A percentile compares a stretch with the other conserved stretches of the same genome.
Conservation (phyloP, 2,888 invertebrate genomes). For the Amphipoea lucens region DNA sequence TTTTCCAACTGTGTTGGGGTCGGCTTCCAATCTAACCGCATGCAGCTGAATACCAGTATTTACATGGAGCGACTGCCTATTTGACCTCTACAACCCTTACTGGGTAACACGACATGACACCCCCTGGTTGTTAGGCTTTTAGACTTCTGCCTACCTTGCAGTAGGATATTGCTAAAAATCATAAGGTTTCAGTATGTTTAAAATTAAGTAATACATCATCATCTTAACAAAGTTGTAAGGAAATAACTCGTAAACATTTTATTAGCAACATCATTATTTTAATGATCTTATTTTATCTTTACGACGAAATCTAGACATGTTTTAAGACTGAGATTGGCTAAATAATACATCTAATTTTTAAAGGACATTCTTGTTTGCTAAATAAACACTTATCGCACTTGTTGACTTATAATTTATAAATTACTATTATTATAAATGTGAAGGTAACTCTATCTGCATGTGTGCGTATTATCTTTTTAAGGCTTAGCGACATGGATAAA, state of each 20-base stretch:
- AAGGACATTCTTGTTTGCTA: constrained; percentile 11
- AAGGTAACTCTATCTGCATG: background rate
- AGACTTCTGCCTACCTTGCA: too few species aligned
- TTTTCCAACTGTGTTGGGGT: too few species aligned
- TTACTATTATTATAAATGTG: background rate
- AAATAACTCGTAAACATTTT: constrained; percentile 19
- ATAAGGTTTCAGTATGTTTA: background rate
- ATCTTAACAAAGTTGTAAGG: constrained; percentile 3
- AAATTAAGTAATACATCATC: background rate
- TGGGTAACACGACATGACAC: background rate
- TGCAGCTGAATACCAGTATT: background rate
- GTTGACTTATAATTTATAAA: background rate
- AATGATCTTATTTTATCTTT: constrained; percentile 36
- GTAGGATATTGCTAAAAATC: background rate
- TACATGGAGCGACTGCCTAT: background rate
- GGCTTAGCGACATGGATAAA: too few species aligned
- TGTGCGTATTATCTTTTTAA: background rate
- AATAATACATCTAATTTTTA: constrained; percentile 1
- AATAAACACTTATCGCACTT: background rate
- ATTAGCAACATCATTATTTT: constrained; percentile 1
- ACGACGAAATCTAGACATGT: constrained; percentile 27
- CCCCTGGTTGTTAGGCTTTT: too few species aligned
- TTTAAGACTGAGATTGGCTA: background rate
- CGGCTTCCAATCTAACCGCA: background rate
- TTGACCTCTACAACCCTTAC: background rate